Percentiles rank a stretch among this genome's conserved stretches.
Evolutionary conservation across 2,888 invertebrate species (phyloP).

Genomic region (Leucoma salicis): DNA sequence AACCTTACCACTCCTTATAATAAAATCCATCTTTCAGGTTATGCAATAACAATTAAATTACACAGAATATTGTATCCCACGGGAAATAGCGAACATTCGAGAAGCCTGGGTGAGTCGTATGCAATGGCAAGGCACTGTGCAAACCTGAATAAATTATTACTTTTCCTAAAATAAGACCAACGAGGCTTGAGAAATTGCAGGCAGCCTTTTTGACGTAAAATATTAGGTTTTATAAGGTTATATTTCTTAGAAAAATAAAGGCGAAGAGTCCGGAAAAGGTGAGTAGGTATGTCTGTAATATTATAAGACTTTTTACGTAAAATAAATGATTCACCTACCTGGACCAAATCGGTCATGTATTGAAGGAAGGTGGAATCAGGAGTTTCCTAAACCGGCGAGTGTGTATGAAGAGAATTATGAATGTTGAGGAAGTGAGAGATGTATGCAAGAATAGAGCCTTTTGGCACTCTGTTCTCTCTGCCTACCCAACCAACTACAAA

Average conservation of each 20-base stretch:
- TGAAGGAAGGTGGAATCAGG: too few species aligned
- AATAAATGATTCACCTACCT: too few species aligned
- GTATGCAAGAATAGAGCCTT: too few species aligned
- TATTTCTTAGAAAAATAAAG: background rate
- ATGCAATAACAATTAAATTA: conserved; percentile 5
- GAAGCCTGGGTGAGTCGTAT: background rate
- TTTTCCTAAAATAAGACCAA: background rate
- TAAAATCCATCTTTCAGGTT: background rate
- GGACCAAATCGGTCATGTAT: too few species aligned
- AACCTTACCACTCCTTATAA: conserved; percentile 1
- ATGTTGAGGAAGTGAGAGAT: too few species aligned
- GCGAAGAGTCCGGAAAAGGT: too few species aligned
- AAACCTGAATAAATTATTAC: background rate
- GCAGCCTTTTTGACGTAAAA: background rate
- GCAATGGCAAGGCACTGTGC: background rate
- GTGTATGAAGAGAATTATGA: too few species aligned
- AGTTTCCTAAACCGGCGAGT: too few species aligned
- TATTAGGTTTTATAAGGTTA: background rate
- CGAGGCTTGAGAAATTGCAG: background rate
- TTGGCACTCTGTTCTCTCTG: too few species aligned
- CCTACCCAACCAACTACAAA: too few species aligned
- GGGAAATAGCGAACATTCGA: conserved; percentile 2
- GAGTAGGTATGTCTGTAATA: too few species aligned
- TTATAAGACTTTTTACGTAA: too few species aligned
- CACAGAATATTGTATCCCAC: conserved; percentile 1